phyloP scores from a whole-genome alignment of 2,888 invertebrate species.

The Mystacides longicornis region DNA sequence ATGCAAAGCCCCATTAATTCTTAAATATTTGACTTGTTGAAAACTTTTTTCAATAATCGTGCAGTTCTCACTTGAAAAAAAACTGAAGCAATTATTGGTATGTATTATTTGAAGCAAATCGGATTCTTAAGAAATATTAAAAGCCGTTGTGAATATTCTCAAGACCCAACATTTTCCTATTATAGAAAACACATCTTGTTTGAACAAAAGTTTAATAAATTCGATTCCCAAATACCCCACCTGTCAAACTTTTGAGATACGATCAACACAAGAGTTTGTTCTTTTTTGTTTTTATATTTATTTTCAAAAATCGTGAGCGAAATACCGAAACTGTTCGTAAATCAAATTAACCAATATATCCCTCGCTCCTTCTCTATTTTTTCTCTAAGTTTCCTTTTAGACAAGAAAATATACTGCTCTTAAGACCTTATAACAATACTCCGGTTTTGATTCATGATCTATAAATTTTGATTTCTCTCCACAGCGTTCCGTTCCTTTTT shows the following conservation, averaged over 20 bases:
- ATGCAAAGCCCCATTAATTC: no score
- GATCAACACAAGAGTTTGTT: not conserved
- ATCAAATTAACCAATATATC: not conserved
- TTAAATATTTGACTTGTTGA: no score
- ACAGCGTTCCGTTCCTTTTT: no score
- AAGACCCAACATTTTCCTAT: not conserved
- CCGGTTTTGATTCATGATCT: not conserved
- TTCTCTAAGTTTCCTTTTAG: not conserved
- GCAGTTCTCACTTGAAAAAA: no score
- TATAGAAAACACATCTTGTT: not conserved
- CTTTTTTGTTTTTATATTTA: conserved; percentile 3
- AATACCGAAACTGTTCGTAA: conserved; percentile 4
- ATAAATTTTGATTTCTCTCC: not conserved
- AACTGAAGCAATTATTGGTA: no score
- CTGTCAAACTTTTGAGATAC: conserved; percentile 1
- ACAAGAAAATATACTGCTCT: not conserved
- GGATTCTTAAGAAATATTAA: not conserved
- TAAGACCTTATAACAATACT: not conserved
- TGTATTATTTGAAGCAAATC: no score
- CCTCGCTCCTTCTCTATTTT: not conserved
- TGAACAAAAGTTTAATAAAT: not conserved
- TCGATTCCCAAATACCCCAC: not conserved
- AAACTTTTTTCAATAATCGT: no score
- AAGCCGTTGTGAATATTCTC: not conserved
- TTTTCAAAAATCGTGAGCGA: conserved; percentile 1